Percentiles rank a stretch among this genome's conserved stretches.
Conservation (phyloP, 2,888 invertebrate genomes). For the Serrognathus titanus region DNA sequence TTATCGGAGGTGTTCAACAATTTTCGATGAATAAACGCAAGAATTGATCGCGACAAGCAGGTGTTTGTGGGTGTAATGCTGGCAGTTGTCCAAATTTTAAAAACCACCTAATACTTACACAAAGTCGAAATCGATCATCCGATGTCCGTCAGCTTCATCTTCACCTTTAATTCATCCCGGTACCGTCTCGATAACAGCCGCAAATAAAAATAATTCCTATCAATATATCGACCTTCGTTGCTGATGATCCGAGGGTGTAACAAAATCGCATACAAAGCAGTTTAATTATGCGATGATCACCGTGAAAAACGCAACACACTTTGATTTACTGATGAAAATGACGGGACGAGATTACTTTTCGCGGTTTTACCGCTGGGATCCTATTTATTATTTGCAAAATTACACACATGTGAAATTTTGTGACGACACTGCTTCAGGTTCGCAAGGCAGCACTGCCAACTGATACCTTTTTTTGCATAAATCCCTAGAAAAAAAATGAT, state of each 20-base stretch:
- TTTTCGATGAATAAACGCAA: not conserved
- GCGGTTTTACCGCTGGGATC: conserved; percentile 29
- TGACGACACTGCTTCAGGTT: conserved; percentile 46
- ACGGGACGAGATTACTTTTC: conserved; percentile 31
- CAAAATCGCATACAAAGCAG: conserved; percentile 21
- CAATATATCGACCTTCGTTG: conserved; percentile 31
- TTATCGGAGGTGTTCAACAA: not conserved
- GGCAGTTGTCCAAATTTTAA: conserved; percentile 40
- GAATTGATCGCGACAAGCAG: conserved; percentile 36
- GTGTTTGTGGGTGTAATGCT: conserved; percentile 46
- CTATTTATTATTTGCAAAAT: conserved; percentile 42
- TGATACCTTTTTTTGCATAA: conserved; percentile 10
- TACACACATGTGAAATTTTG: conserved; percentile 49
- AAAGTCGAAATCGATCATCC: conserved; percentile 40
- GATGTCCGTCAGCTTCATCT: conserved; percentile 36
- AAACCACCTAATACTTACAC: conserved; percentile 46
- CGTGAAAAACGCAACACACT: conserved; percentile 27
- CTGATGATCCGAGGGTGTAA: conserved; percentile 37
- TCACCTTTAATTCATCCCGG: conserved; percentile 19
- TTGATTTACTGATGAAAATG: conserved; percentile 31
- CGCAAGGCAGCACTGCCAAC: conserved; percentile 27
- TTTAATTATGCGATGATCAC: conserved; percentile 5
- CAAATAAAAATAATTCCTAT: conserved; percentile 13
- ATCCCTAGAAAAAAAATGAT: conserved; percentile 13
- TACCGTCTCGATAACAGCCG: conserved; percentile 4